Evolutionary conservation across 2,797 vertebrate species (phyloP), one percentile per base, ranked within the genome.

Genomic region (Zenarchopterus dispar): DNA sequence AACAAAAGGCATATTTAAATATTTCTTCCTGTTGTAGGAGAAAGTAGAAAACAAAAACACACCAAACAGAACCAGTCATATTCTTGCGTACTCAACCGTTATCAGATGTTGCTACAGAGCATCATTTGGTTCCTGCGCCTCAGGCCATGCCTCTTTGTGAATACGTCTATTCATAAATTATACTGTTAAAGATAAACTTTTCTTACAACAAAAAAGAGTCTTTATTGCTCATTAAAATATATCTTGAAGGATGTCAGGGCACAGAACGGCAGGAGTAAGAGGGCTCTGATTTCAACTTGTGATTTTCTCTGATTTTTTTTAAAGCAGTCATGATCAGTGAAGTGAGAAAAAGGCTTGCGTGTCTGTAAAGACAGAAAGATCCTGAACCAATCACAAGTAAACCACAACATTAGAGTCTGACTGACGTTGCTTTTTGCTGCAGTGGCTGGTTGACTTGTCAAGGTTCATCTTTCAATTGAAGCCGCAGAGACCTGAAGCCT

Each of bases 381-480:
- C 78, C 74, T 47, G 73, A 72, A 70, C 67, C 65, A 79, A 81
- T 74, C 70, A 63, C 45, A 67, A 84, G 70, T 62, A 75, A 77
- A 82, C 26, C 36, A 64, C 62, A 65, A 81, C 62, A 70, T 56
- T 65, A 4, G 50, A 39, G 55, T 75, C 4, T n/a, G 43, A 67
- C 64, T 68, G 67, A 63, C 73, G 76, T 50, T 73, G 65, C 64
- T 71, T 60, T 72, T 62, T 67, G 47, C 42, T 15, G 39, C 56
- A 42, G 69, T 19, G 59, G 49, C 53, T 78, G 58, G 67, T 62
- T 57, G 52, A 67, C 55, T 74, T 8, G 33, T 28, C 3, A 7
- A 79, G 75, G 51, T 62, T 55, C 65, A 55, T 41, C 69, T 80
- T 74, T 72, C 64, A n/a, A 13, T 48, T 46, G 63, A 70, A 45